Percentiles rank a stretch among this genome's conserved stretches.
Conservation (phyloP, 2,797 vertebrate genomes). For the Epinephelus coioides region DNA sequence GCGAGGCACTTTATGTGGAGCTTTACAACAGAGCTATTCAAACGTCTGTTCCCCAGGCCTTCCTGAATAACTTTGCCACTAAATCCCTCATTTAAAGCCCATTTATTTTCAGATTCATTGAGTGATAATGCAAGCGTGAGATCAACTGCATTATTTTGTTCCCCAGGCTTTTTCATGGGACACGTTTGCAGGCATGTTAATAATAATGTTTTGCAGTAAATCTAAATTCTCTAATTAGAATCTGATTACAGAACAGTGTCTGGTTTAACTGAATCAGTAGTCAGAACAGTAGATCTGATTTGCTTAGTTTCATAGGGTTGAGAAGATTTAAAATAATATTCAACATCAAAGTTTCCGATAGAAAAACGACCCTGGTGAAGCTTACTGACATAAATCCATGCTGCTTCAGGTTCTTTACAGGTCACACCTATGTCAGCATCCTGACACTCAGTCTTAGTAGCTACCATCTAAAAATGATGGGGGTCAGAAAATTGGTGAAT, state of each 20-base stretch:
- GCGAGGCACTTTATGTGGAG: conserved; percentile 40
- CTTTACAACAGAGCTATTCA: conserved; percentile 44
- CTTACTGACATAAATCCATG: conserved; percentile 29
- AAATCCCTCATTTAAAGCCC: conserved; percentile 40
- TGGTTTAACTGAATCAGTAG: conserved; percentile 27
- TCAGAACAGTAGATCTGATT: conserved; percentile 9
- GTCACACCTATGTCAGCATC: conserved; percentile 53
- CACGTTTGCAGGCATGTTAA: conserved; percentile 51
- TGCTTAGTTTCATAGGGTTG: conserved; percentile 25
- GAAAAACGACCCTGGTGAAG: conserved; percentile 16
- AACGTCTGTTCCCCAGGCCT: conserved; percentile 37
- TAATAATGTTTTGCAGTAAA: conserved; percentile 47
- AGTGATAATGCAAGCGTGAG: conserved; percentile 43
- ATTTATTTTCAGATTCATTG: conserved; percentile 25
- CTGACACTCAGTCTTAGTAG: conserved; percentile 25
- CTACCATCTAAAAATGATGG: conserved; percentile 50
- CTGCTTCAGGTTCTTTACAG: conserved; percentile 29
- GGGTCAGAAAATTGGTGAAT: conserved; percentile 68
- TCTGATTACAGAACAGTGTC: conserved; percentile 14
- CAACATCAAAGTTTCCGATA: conserved; percentile 2
- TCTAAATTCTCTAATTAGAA: conserved; percentile 12
- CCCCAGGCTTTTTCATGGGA: conserved; percentile 25
- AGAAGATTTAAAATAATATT: conserved; percentile 2
- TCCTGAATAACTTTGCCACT: conserved; percentile 21
- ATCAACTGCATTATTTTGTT: conserved; percentile 36